These are phyloP conservation scores for Elmis aenea DNA, from an alignment of 2,888 invertebrate genomes.

Conservation along the genomic window DNA sequence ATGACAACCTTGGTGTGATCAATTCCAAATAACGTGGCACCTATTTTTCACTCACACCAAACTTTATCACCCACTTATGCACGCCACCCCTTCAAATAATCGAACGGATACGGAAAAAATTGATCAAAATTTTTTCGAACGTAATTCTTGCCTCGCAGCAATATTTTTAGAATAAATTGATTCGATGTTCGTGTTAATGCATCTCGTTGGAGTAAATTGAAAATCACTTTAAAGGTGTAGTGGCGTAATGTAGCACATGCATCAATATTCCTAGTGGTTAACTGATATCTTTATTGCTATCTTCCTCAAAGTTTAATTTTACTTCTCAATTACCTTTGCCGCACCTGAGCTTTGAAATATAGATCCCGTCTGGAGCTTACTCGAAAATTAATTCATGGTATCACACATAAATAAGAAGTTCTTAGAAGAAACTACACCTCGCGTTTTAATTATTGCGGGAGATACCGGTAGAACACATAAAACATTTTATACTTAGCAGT, in stretches of 20 bases:
- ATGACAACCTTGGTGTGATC: conserved; percentile 27
- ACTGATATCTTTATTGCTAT: conserved; percentile 22
- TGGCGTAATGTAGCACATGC: conserved; percentile 8
- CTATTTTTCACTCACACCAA: conserved; percentile 16
- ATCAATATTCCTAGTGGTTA: conserved; percentile 10
- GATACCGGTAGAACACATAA: too few species aligned
- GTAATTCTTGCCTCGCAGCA: not conserved
- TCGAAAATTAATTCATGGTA: too few species aligned
- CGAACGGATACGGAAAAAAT: too few species aligned
- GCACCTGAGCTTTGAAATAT: conserved; percentile 11
- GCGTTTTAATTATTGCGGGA: too few species aligned
- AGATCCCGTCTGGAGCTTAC: too few species aligned
- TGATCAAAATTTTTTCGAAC: too few species aligned
- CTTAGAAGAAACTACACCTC: too few species aligned
- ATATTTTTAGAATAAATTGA: conserved; percentile 3
- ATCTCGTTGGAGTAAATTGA: conserved; percentile 1
- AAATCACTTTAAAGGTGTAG: conserved; percentile 4
- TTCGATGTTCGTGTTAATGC: not conserved
- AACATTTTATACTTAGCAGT: too few species aligned
- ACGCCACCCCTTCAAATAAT: too few species aligned
- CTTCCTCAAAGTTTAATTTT: conserved; percentile 16
- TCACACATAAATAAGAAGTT: too few species aligned
- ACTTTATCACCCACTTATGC: too few species aligned
- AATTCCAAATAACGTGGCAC: conserved; percentile 17
- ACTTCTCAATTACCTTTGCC: conserved; percentile 16